Base-by-base conservation (phyloP, 2,113 vertebrate genomes). In the Paramormyrops kingsleyae region DNA sequence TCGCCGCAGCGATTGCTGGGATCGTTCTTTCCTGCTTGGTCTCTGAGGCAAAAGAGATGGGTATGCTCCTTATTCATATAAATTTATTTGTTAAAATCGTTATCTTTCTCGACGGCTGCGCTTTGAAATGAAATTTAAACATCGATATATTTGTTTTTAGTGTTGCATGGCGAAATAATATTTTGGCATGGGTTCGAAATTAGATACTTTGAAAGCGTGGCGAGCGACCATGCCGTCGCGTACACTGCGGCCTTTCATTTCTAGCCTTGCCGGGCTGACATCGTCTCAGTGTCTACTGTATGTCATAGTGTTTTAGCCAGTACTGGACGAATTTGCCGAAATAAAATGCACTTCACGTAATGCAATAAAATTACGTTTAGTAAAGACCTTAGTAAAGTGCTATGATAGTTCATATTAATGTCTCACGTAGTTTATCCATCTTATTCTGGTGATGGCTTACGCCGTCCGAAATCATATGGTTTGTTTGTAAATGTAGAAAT, bases 21-120 rank as follows among this genome's bases (percentile, higher is more conserved):
- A 87, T 91, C 93, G 94, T 92, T 94, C 96, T 96, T 97, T 97
- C 94, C 93, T 94, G 91, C 95, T 94, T 93, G 92, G 94, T 91
- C 95, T 95, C 93, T 90, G 88, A 94, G 89, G 90, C 92, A 84
- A 93, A 88, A 91, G 94, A 93, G 93, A 97, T 97, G 96, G 96
- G 96, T 97, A 94, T 3, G 96, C 66, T 24, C 35, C 39, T 10
- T 62, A 62, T 53, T 90, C 83, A 2, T 10, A 2, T 1, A 92
- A 93, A 83, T 91, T 77, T 13, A 0, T 0, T 0, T 2, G 0
- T 5, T 3, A 42, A 0, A 0, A 0, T 0, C 0, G 44, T 6
- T 35, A n/a, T 88, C 44, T 1, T 46, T 47, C 74, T 42, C 6
- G 2, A 0, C 1, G 8, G 3, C 0, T n/a, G 13, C 19, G 21